A percentile compares a stretch with the other conserved stretches of the same genome.
Evolutionary conservation across 2,113 vertebrate species (phyloP).

Genomic region (Sorex araneus): DNA sequence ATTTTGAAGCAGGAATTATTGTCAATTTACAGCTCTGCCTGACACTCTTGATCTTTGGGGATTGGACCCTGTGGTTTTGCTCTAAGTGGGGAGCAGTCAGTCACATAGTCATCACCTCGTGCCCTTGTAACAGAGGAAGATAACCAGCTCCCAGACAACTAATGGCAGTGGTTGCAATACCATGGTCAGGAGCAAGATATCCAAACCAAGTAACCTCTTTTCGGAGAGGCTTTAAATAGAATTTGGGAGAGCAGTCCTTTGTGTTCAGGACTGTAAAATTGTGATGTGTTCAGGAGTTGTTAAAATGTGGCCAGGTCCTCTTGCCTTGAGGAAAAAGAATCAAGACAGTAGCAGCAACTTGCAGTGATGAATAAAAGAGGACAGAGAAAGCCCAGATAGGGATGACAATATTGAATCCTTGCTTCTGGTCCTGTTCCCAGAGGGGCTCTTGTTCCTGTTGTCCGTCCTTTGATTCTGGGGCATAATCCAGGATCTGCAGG

Average conservation of each 20-base stretch:
- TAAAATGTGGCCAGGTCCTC: not conserved
- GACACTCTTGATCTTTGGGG: not conserved
- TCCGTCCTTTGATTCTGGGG: conserved; percentile 23
- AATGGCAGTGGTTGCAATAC: not conserved
- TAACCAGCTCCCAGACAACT: not conserved
- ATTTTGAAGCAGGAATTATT: not conserved
- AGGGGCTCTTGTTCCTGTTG: not conserved
- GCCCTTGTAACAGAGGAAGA: not conserved
- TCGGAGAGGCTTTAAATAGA: not conserved
- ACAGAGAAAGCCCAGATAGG: not conserved
- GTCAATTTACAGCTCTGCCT: not conserved
- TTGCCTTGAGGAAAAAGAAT: not conserved
- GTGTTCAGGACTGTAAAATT: conserved; percentile 1
- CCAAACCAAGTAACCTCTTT: not conserved
- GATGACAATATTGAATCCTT: not conserved
- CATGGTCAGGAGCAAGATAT: not conserved
- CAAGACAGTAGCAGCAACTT: not conserved
- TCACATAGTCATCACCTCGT: not conserved
- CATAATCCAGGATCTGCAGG: not conserved
- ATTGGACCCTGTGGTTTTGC: not conserved
- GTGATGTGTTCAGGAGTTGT: not conserved
- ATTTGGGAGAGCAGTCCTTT: not conserved
- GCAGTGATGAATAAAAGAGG: not conserved
- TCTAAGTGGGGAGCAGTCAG: not conserved
- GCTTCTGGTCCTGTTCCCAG: not conserved